phyloP scores from a whole-genome alignment of 2,113 vertebrate genomes.

The Sphyrna mokarran region DNA sequence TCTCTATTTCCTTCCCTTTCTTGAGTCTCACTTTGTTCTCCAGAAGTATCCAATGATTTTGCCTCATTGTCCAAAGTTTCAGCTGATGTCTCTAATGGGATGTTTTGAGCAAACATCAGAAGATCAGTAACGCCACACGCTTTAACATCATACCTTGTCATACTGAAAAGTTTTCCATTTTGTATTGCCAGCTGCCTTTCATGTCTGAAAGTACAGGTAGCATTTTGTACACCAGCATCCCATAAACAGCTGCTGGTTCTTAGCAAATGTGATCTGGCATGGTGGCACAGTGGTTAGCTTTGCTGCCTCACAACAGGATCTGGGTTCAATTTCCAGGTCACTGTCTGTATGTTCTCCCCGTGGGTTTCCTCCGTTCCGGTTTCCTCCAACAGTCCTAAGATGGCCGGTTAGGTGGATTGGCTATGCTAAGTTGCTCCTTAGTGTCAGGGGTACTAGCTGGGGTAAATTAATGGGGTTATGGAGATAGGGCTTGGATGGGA shows the following conservation, averaged over 20 bases:
- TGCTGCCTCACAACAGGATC: too few relatives aligned
- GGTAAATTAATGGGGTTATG: too few relatives aligned
- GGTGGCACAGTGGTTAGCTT: too few relatives aligned
- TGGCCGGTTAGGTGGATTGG: too few relatives aligned
- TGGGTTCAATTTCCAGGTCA: too few relatives aligned
- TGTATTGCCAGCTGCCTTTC: not conserved
- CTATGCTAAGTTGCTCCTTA: too few relatives aligned
- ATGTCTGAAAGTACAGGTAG: not conserved
- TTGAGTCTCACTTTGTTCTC: not conserved
- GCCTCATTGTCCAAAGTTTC: not conserved
- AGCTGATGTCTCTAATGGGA: not conserved
- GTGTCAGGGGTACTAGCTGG: too few relatives aligned
- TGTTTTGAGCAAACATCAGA: not conserved
- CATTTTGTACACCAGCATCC: not conserved
- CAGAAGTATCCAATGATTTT: not conserved
- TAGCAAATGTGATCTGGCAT: not conserved
- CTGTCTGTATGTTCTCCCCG: too few relatives aligned
- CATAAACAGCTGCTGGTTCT: not conserved
- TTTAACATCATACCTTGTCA: not conserved
- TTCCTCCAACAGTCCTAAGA: too few relatives aligned
- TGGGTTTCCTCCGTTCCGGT: too few relatives aligned
- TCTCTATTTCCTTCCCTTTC: not conserved
- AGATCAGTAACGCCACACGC: not conserved
- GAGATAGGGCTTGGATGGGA: too few relatives aligned
- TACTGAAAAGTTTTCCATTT: not conserved